Percentiles rank a stretch among this genome's conserved stretches.
phyloP scores from a whole-genome alignment of 2,797 vertebrate genomes.

The Spea hammondii region DNA sequence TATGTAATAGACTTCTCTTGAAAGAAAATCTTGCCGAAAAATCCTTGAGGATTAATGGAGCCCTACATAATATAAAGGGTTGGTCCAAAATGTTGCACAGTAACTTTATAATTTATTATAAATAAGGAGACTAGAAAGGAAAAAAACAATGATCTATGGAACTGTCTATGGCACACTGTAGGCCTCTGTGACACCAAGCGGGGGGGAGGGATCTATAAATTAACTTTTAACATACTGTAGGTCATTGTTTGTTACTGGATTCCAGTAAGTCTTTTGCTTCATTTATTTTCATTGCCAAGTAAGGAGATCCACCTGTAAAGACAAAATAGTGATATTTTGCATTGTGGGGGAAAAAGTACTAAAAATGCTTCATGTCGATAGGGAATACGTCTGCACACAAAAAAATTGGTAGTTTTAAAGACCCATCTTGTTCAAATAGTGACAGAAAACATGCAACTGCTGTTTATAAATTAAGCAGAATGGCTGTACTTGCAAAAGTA shows the following conservation, averaged over 20 bases:
- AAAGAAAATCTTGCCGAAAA: too few relatives aligned
- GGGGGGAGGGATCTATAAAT: too few relatives aligned
- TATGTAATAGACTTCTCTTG: too few relatives aligned
- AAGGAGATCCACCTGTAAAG: conserved; percentile 84
- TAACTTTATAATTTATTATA: too few relatives aligned
- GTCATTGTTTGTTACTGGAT: conserved; percentile 74
- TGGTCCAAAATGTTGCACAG: too few relatives aligned
- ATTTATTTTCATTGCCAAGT: conserved; percentile 89
- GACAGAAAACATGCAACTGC: conserved; percentile 7
- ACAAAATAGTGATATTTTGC: conserved; percentile 36
- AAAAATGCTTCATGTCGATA: neutral
- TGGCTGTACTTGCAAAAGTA: conserved; percentile 17
- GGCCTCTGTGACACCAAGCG: too few relatives aligned
- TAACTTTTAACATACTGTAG: neutral
- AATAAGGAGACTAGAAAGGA: too few relatives aligned
- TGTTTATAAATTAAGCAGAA: conserved; percentile 16
- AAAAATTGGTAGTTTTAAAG: neutral
- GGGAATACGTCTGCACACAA: neutral
- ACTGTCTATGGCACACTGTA: too few relatives aligned
- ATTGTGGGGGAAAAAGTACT: neutral
- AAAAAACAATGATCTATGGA: too few relatives aligned
- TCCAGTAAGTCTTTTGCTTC: conserved; percentile 91
- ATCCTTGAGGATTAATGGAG: too few relatives aligned
- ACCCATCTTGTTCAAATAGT: neutral
- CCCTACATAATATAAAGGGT: too few relatives aligned